Conservation (phyloP, 2,113 vertebrate genomes). For the Asarcornis scutulata region DNA sequence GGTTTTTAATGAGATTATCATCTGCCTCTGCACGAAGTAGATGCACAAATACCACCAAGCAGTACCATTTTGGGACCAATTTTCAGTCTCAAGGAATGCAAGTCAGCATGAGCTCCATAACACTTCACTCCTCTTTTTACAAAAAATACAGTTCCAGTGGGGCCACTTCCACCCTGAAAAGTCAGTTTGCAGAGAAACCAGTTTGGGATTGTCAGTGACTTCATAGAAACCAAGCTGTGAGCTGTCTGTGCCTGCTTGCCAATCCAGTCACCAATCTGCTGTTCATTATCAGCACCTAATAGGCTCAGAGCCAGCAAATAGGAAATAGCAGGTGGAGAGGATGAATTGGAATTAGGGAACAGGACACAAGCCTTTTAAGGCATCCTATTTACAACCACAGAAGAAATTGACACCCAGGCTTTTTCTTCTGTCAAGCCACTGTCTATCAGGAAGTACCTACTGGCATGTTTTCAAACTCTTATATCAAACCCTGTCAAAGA, state of each 20-base stretch:
- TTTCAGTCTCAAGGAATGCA: neutral
- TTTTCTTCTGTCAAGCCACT: neutral
- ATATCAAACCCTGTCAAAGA: neutral
- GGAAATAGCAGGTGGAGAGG: neutral
- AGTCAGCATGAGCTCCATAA: neutral
- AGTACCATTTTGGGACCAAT: neutral
- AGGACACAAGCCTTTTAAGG: rapidly evolving
- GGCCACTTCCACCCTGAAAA: neutral
- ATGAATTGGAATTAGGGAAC: neutral
- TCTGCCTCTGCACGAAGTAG: neutral
- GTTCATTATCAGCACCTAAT: neutral
- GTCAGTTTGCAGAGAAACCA: neutral
- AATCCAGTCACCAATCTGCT: neutral
- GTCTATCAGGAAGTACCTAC: neutral
- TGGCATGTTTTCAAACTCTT: neutral
- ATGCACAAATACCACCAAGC: neutral
- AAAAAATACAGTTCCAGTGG: neutral
- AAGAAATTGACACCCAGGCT: neutral
- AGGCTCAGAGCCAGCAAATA: neutral
- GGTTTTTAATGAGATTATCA: neutral
- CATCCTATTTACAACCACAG: neutral
- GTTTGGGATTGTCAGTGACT: neutral
- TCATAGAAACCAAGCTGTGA: neutral
- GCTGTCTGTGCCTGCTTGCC: neutral
- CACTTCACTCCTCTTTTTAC: neutral